phyloP scores from a whole-genome alignment of 2,113 vertebrate species.

The Pimephales promelas region DNA sequence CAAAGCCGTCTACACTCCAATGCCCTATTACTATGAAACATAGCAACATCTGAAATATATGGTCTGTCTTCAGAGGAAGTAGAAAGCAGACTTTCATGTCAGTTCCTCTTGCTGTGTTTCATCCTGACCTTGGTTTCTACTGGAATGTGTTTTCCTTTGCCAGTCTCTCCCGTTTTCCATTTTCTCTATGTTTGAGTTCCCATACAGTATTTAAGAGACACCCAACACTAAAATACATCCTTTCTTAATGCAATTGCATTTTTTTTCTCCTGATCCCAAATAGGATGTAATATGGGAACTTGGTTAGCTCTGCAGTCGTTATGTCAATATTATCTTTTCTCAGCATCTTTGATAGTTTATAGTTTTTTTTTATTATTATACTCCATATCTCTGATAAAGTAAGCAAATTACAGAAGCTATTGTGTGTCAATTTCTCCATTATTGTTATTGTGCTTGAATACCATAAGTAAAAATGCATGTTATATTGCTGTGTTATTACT shows the following conservation, averaged over 20 bases:
- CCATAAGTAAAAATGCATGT: background rate
- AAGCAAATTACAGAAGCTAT: background rate
- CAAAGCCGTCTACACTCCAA: background rate
- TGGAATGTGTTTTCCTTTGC: conserved; percentile 59
- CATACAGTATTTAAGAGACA: background rate
- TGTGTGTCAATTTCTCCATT: background rate
- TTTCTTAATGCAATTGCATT: background rate
- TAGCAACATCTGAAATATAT: conserved; percentile 11
- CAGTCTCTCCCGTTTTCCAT: conserved; percentile 56
- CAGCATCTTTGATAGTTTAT: background rate
- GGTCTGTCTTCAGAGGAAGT: conserved; percentile 26
- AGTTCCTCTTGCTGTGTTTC: conserved; percentile 51
- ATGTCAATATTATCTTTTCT: background rate
- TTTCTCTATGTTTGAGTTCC: conserved; percentile 38
- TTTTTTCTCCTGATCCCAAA: background rate
- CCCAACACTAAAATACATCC: background rate
- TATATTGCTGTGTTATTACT: conserved; percentile 5
- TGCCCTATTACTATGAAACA: conserved; percentile 18
- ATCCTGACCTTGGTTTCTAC: conserved; percentile 61
- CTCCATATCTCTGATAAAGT: background rate
- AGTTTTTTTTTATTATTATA: background rate
- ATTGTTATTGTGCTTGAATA: conserved; percentile 29
- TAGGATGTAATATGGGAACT: background rate
- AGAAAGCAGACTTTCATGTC: conserved; percentile 42
- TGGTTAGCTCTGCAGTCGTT: background rate